Percentiles rank a stretch among this genome's conserved stretches.
Evolutionary conservation across 2,888 invertebrate genomes (phyloP).

Genomic region (Carpatolechia fugitivella): DNA sequence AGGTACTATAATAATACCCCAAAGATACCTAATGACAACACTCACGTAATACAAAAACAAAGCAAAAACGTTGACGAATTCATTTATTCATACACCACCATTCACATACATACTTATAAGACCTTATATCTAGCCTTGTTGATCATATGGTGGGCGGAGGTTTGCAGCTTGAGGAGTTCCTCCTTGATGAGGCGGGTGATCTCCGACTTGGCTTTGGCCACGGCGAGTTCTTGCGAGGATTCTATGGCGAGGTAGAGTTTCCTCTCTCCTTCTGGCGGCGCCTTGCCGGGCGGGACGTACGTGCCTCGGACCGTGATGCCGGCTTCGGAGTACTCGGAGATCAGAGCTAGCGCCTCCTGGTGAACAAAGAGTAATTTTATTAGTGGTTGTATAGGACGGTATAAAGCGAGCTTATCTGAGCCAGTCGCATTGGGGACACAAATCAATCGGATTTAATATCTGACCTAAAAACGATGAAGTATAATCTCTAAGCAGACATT

Average conservation of each 20-base stretch:
- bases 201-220: slow-evolving; percentile 97
- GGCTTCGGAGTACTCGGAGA: slow-evolving; percentile 99
- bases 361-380: slow-evolving; percentile 25
- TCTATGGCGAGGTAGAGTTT: slow-evolving; percentile 99
- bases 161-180: slow-evolving; percentile 94
- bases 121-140: slow-evolving; percentile 98
- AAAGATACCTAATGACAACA: too few species aligned
- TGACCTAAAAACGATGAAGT: too few species aligned
- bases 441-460: too few species aligned
- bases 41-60: slow-evolving; percentile 2
- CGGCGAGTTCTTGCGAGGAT: slow-evolving; percentile 97
- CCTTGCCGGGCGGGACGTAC: slow-evolving; percentile 93
- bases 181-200: slow-evolving; percentile 99
- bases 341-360: slow-evolving; percentile 97
- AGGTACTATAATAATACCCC: too few species aligned
- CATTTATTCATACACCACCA: slow-evolving; percentile 33
- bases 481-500: too few species aligned
- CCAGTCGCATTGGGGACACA: too few species aligned
- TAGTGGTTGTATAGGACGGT: too few species aligned
- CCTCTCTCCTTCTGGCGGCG: slow-evolving; percentile 94
- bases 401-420: too few species aligned
- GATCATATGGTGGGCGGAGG: slow-evolving; percentile 90
- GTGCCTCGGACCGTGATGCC: slow-evolving; percentile 99
- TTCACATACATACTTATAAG: slow-evolving; percentile 76
- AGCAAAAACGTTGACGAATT: slow-evolving; percentile 19